Percentiles rank a stretch among this genome's conserved stretches.
Conservation (phyloP, 2,888 invertebrate genomes). For the Eurytoma californica region DNA sequence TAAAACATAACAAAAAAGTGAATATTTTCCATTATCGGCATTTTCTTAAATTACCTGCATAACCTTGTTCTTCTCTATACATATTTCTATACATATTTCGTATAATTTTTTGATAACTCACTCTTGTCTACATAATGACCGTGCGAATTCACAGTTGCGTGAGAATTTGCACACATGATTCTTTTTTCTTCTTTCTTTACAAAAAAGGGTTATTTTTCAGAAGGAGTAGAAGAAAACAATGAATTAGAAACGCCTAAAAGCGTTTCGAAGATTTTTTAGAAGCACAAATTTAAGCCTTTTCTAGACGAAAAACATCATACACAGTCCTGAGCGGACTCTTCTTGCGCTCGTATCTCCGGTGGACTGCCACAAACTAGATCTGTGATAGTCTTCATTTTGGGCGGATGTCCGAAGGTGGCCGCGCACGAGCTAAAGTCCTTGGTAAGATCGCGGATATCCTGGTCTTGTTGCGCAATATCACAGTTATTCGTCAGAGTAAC, state of each 20-base stretch:
- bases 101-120: constrained; percentile 49
- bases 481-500: constrained; percentile 53
- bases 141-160: constrained; percentile 15
- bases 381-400: constrained; percentile 59
- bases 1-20: no score
- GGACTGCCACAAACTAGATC: constrained; percentile 39
- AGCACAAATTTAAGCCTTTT: constrained; percentile 30
- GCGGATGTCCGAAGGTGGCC: constrained; percentile 68
- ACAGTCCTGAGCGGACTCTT: constrained; percentile 70
- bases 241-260: constrained; percentile 5
- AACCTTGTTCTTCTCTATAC: no score
- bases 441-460: constrained; percentile 69
- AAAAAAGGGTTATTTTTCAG: constrained; percentile 11
- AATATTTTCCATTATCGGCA: no score
- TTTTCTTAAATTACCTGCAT: no score
- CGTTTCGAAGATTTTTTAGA: constrained; percentile 19
- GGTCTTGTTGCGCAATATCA: constrained; percentile 63
- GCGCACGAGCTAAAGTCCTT: constrained; percentile 71
- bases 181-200: constrained; percentile 2
- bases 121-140: constrained; percentile 41
- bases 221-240: constrained; percentile 31
- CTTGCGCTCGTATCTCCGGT: constrained; percentile 58
- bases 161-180: constrained; percentile 5
- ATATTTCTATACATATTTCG: constrained; percentile 11
- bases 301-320: constrained; percentile 64